Base-by-base conservation (phyloP, 2,797 vertebrate genomes). In the Phoebastria nigripes region DNA sequence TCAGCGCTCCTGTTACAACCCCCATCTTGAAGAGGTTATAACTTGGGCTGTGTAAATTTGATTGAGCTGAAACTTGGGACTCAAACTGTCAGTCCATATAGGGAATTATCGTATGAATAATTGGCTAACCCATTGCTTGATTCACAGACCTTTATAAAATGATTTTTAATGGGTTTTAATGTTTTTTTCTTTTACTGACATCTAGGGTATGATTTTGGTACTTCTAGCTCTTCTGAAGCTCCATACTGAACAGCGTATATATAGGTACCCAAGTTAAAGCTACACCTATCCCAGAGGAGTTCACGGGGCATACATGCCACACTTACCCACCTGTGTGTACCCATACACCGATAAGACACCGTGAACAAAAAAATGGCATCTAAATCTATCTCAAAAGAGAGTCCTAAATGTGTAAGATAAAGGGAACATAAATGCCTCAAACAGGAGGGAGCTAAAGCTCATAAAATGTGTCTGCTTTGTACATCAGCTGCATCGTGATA, bases 1-100 rank as follows among this genome's bases (percentile, higher is more conserved):
- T 95, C 98, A 95, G 95, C 33, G 69, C 93, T 97, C 96, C 97
- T 91, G 90, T 97, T 97, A 97, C 97, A 98, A 97, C 97, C 97
- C 96, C 94, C 96, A 96, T 95, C 97, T 96, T 97, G 96, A 97
- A 97, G 97, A 97, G 97, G 97, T 98, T 98, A 97, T 96, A 98
- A 95, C 97, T 97, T 94, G 93, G 95, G 94, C 97, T 96, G 88
- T 97, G 97, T 98, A 97, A 98, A 97, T 97, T 94, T 97, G 96
- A 97, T 95, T 97, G 97, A 97, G 97, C 84, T 96, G 96, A 94
- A 97, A 94, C 95, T 71, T 97, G 93, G 97, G 97, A 97, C 95
- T 97, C 94, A 91, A 89, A 88, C 96, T 97, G 92, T 96, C 96
- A 96, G 95, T 97, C 97, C 97, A 97, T 97, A 98, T 95, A 97